Percentiles rank a stretch among this genome's conserved stretches.
These are phyloP conservation scores for Manduca sexta DNA, from an alignment of 1,140 invertebrate genomes.

Conservation along the genomic window DNA sequence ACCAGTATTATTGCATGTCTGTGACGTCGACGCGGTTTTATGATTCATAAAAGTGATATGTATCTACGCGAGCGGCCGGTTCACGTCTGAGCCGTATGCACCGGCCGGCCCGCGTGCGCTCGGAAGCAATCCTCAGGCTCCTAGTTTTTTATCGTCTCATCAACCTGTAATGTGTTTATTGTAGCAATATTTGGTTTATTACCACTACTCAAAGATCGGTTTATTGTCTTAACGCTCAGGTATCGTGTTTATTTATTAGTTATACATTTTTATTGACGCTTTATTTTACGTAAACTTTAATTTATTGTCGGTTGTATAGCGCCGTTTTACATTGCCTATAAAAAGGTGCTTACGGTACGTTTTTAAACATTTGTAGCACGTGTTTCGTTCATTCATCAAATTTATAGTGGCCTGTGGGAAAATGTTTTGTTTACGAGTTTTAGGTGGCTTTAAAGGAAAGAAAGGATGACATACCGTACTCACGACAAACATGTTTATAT, in stretches of 20 bases:
- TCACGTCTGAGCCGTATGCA: conserved; percentile 30
- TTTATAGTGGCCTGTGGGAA: conserved; percentile 69
- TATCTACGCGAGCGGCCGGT: conserved; percentile 26
- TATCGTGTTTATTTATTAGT: conserved; percentile 73
- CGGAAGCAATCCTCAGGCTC: conserved; percentile 13
- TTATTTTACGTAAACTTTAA: conserved; percentile 72
- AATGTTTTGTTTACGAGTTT: conserved; percentile 53
- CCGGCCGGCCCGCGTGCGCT: conserved; percentile 17
- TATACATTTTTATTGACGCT: conserved; percentile 72
- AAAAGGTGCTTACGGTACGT: conserved; percentile 65
- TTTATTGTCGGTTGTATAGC: conserved; percentile 69
- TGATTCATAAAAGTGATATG: conserved; percentile 68
- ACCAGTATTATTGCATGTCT: conserved; percentile 58
- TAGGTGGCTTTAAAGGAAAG: too few relatives aligned
- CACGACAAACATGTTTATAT: too few relatives aligned
- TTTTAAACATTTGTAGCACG: conserved; percentile 71
- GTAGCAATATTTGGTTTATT: conserved; percentile 70
- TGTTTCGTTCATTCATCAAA: conserved; percentile 72
- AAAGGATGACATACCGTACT: too few relatives aligned
- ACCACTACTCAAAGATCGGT: conserved; percentile 62
- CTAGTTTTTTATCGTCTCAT: conserved; percentile 62
- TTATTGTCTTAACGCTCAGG: conserved; percentile 69
- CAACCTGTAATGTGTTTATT: conserved; percentile 69
- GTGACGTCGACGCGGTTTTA: conserved; percentile 57
- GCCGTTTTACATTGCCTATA: conserved; percentile 71